Evolutionary conservation across 2,888 invertebrate species (phyloP).

Genomic region (Cephus runcator): DNA sequence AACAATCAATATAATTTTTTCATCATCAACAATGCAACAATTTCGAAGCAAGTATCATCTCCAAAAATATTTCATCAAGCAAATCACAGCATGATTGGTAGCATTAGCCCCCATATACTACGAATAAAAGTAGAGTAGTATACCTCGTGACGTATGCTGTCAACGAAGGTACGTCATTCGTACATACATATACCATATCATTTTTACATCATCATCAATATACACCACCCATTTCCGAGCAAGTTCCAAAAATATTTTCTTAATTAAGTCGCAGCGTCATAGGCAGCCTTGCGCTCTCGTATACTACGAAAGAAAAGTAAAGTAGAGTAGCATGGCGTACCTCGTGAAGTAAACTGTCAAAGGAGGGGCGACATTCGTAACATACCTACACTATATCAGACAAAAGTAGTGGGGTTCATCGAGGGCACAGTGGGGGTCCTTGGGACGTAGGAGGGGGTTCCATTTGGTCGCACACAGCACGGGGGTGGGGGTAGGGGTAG

Average conservation of each 20-base stretch:
- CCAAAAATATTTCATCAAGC: too few relatives aligned
- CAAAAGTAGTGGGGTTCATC: background rate
- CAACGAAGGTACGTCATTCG: slow-evolving; percentile 4
- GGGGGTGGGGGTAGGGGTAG: slow-evolving; percentile 13
- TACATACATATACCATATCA: background rate
- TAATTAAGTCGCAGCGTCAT: background rate
- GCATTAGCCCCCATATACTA: background rate
- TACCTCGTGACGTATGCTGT: background rate
- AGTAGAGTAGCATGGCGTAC: background rate
- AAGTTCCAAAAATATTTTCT: background rate
- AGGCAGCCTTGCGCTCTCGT: background rate
- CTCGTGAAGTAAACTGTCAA: slow-evolving; percentile 1
- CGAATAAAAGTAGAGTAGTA: background rate
- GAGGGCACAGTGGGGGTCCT: background rate
- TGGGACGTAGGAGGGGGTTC: background rate
- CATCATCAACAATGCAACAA: background rate
- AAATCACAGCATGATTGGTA: background rate
- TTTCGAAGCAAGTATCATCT: background rate
- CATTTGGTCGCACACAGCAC: background rate
- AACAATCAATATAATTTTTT: background rate
- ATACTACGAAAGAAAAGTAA: background rate
- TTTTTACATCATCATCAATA: too few relatives aligned
- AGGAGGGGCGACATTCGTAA: slow-evolving; percentile 9
- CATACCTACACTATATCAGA: background rate
- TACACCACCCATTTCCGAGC: background rate